Evolutionary conservation across 2,113 vertebrate species (phyloP), one percentile per base, ranked within the genome.

Genomic region (Leiothrix lutea): DNA sequence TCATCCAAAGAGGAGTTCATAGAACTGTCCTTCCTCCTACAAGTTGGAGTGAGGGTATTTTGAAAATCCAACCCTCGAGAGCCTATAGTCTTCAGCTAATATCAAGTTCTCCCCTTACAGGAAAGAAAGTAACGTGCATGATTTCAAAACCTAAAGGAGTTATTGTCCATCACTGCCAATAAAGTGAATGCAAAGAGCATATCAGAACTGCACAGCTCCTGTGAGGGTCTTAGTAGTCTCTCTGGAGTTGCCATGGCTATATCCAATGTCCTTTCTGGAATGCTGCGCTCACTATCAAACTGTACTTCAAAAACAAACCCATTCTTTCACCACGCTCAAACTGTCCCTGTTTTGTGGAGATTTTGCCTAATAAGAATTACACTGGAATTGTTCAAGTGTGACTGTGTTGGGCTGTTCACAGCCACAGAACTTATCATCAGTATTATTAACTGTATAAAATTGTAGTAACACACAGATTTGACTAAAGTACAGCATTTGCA

Each of bases 201-300:
- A n/a, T 42, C 75, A 90, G 50, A 80, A 40, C 54, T 38, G 16
- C 1, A 25, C 24, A 40, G 44, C 1, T 75, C 57, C 54, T 54
- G 0, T 3, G 8, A 8, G 57, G 50, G 33, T 31, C 78, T 75
- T 4, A 3, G 36, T 0, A 33, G 25, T 9, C 70, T 26, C 86
- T 44, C 38, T 57, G 48, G 78, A 54, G 81, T 40, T 91, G 47
- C 82, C 85, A 74, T 35, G 56, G 79, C 67, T 88, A 3, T 74
- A 78, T 12, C 51, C 60, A 80, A 2, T 24, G 44, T 64, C 44
- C 35, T 2, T 33, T 13, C 56, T 45, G 75, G 85, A 96, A 96
- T 40, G 67, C 0, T 66, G 60, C 28, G 51, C 82, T 94, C 81
- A 29, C 45, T 33, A 50, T 35, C 58, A 87, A 90, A 66, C n/a